Evolutionary conservation across 2,888 invertebrate species (phyloP), one percentile per base, ranked within the genome.

Genomic region (Cataglyphis rosenhaueri): DNA sequence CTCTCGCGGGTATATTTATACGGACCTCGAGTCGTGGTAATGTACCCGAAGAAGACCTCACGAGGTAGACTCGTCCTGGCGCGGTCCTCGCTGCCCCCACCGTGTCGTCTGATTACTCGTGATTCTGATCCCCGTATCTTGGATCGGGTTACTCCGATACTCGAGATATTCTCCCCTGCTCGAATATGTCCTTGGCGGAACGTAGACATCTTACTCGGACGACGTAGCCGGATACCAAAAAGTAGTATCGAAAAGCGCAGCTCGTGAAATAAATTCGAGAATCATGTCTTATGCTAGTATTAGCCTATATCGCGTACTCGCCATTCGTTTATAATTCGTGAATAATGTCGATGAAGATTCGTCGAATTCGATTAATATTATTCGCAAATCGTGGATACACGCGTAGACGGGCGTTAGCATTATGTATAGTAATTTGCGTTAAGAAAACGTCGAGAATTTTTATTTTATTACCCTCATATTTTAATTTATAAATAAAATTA

Each of bases 1-100:
- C 91, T 79, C 84, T 78, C 84, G 83, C 74, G 92, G 91, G 92
- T 92, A 91, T 92, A 93, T 93, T 93, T 92, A 93, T 93, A 92
- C 92, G 92, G 90, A 86, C 89, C 91, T 91, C 88, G 86, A 88
- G 89, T 90, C 91, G 48, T 52, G 91, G 91, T 93, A 93, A 93
- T 93, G 91, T 91, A 92, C 87, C 92, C 90, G 90, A 83, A 85
- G 84, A 88, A 84, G 84, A 59, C 57, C 75, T 81, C 41, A 75
- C 55, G 65, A 9, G 55, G 75, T 44, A 75, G 76, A 75, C 57
- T 64, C 73, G 73, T 59, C 75, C 65, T 38, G 48, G 44, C 35
- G 52, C 55, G n/a, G 65, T 64, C 75, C 18, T 44, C 25, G 35
- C 55, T 38, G 32, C 55, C 68, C 44, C 35, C 84, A 61, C 52